phyloP scores from a whole-genome alignment of 2,888 invertebrate species.

The Uropetala carovei region DNA sequence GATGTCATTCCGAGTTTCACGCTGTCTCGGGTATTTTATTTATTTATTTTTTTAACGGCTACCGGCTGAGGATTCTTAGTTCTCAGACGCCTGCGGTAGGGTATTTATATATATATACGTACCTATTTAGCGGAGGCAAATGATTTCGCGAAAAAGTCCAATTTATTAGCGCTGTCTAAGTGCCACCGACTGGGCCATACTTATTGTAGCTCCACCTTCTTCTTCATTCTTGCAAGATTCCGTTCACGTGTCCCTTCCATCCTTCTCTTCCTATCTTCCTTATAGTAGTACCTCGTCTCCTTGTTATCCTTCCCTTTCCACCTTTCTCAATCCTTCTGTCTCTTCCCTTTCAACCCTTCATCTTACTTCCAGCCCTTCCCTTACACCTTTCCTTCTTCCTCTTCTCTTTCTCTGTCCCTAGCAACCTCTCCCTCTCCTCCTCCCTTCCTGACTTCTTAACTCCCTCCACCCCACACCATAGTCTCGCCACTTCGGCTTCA shows the following conservation, averaged over 20 bases:
- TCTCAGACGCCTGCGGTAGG: not conserved
- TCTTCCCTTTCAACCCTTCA: not conserved
- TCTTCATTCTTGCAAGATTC: no score
- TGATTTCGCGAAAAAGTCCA: not conserved
- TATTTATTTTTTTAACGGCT: not conserved
- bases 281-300: not conserved
- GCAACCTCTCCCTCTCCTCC: not conserved
- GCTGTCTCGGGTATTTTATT: not conserved
- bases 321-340: not conserved
- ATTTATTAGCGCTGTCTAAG: not conserved
- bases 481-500: slow-evolving; percentile 5
- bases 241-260: not conserved
- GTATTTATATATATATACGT: not conserved
- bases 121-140: not conserved
- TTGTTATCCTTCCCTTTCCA: not conserved
- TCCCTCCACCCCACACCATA: no score
- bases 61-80: not conserved
- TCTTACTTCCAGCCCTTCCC: not conserved
- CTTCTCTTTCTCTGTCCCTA: not conserved
- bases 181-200: no score
- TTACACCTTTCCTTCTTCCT: not conserved
- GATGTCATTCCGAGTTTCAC: slow-evolving; percentile 25
- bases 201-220: no score
- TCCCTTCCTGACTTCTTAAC: not conserved
- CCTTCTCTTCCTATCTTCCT: not conserved